Percentiles rank a stretch among this genome's conserved stretches.
Conservation (phyloP, 23 tunicate species). For the Styela clava region DNA sequence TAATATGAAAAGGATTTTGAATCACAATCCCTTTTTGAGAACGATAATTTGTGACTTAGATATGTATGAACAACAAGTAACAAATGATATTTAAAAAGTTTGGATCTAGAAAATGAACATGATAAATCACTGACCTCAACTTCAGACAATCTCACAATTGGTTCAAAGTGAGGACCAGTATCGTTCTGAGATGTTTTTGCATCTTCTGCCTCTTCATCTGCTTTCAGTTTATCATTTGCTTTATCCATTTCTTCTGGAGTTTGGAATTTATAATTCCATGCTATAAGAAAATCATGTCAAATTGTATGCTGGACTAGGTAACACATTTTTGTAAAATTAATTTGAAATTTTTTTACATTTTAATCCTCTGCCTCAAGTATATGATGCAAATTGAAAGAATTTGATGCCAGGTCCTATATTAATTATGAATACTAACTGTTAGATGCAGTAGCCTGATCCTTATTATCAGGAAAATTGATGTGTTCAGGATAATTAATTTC, state of each 20-base stretch:
- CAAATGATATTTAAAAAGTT: not conserved
- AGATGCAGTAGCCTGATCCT: not conserved
- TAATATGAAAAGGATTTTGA: no score
- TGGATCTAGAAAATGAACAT: not conserved
- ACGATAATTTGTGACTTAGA: no score
- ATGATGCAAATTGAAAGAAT: no score
- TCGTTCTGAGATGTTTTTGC: constrained; percentile 49
- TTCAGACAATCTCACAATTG: constrained; percentile 71
- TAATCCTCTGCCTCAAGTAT: no score
- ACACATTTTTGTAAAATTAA: no score
- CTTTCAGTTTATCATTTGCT: constrained; percentile 56
- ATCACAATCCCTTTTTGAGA: no score
- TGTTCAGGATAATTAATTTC: not conserved
- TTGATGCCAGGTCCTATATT: no score
- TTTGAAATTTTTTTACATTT: no score
- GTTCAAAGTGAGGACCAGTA: constrained; percentile 92
- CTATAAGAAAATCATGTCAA: no score
- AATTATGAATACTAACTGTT: not conserved
- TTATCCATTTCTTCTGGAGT: constrained; percentile 94
- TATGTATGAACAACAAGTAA: no score
- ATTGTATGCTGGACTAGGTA: no score
- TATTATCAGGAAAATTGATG: not conserved
- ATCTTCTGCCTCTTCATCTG: constrained; percentile 55
- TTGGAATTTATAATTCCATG: constrained; percentile 57
- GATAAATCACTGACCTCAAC: constrained; percentile 55